Evolutionary conservation across 2,888 invertebrate species (phyloP).

Genomic region (Ommatoiulus sabulosus): DNA sequence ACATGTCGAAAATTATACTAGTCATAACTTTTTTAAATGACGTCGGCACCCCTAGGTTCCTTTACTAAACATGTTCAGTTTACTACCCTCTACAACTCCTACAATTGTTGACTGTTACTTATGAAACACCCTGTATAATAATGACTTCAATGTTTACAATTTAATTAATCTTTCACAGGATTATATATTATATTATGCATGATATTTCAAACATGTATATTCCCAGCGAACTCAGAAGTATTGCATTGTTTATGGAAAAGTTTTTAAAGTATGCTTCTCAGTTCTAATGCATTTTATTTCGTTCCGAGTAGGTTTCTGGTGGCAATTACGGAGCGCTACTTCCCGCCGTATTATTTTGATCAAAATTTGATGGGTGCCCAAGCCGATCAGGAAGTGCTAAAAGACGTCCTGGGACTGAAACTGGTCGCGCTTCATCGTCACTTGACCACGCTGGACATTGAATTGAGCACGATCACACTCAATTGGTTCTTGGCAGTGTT

Average conservation of each 20-base stretch:
- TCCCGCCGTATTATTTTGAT: slow-evolving; percentile 70
- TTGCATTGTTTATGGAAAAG: neutral
- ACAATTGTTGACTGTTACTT: too few relatives aligned
- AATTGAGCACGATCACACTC: slow-evolving; percentile 71
- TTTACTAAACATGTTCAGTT: too few relatives aligned
- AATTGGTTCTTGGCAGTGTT: slow-evolving; percentile 72
- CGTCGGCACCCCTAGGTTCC: too few relatives aligned
- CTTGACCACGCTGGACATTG: slow-evolving; percentile 69
- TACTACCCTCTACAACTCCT: too few relatives aligned
- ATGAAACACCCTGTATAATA: too few relatives aligned
- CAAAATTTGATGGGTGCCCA: slow-evolving; percentile 70
- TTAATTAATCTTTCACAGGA: too few relatives aligned
- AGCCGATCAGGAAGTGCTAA: slow-evolving; percentile 70
- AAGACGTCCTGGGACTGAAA: slow-evolving; percentile 68
- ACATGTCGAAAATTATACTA: too few relatives aligned
- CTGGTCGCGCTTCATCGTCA: slow-evolving; percentile 69
- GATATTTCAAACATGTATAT: too few relatives aligned
- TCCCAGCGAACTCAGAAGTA: too few relatives aligned
- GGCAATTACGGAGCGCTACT: slow-evolving; percentile 71
- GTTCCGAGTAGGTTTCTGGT: slow-evolving; percentile 68
- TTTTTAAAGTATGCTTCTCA: slow-evolving; percentile 26
- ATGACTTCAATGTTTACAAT: too few relatives aligned
- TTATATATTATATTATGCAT: too few relatives aligned
- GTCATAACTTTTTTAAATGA: too few relatives aligned
- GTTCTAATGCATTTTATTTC: neutral